These are phyloP conservation scores for Bombus impatiens DNA, from an alignment of 1,140 invertebrate genomes.

Conservation along the genomic window DNA sequence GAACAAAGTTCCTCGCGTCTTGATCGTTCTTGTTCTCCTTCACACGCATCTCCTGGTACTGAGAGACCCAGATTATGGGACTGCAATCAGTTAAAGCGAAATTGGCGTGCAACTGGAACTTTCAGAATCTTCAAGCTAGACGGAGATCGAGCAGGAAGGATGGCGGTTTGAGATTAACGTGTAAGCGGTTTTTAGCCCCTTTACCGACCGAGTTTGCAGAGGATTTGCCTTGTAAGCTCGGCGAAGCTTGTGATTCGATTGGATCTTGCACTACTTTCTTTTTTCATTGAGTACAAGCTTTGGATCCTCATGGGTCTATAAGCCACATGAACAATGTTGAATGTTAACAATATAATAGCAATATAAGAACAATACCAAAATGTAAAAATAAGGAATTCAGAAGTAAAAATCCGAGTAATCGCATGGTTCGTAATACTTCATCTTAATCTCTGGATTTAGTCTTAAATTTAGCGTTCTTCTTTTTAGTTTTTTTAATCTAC, in stretches of 20 bases:
- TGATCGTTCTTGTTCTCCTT: slow-evolving; percentile 80
- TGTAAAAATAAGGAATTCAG: too few species aligned
- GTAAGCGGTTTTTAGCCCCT: slow-evolving; percentile 6
- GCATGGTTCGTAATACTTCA: too few species aligned
- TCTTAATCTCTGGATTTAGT: too few species aligned
- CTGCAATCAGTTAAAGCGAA: slow-evolving; percentile 74
- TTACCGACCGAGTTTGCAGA: background rate
- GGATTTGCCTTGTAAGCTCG: background rate
- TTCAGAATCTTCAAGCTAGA: background rate
- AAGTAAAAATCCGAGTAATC: too few species aligned
- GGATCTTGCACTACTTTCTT: background rate
- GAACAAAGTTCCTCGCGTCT: slow-evolving; percentile 82
- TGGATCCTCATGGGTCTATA: background rate
- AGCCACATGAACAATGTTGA: too few species aligned
- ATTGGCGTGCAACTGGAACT: background rate
- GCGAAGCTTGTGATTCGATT: background rate
- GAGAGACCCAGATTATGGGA: slow-evolving; percentile 78
- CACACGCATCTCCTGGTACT: slow-evolving; percentile 74
- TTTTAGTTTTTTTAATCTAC: too few species aligned
- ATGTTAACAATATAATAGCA: background rate
- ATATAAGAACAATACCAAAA: background rate
- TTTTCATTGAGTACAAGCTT: background rate
- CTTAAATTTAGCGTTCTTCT: too few species aligned
- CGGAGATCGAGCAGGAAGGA: background rate
- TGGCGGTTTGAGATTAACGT: background rate